These are phyloP conservation scores for Tridacna crocea DNA, from an alignment of 2,888 invertebrate species.

Conservation along the genomic window DNA sequence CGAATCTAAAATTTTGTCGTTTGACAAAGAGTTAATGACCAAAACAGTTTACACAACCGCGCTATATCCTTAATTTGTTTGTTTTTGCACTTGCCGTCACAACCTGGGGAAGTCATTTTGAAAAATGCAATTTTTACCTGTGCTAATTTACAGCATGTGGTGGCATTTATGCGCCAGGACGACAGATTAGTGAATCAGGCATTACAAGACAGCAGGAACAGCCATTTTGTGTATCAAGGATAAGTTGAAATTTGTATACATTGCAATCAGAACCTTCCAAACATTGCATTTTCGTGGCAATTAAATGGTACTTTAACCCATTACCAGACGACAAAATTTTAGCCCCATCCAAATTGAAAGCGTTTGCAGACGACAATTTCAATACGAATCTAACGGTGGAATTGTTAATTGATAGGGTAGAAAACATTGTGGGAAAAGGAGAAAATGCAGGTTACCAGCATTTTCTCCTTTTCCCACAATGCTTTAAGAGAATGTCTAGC, in stretches of 20 bases:
- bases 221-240: not conserved
- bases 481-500: too few relatives aligned
- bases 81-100: conserved; percentile 18
- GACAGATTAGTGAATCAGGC: not conserved
- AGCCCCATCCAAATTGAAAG: too few relatives aligned
- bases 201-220: not conserved
- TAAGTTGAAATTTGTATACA: conserved; percentile 15
- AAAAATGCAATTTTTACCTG: conserved; percentile 11
- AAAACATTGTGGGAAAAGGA: too few relatives aligned
- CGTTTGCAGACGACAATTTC: too few relatives aligned
- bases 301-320: too few relatives aligned
- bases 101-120: not conserved
- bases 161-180: not conserved
- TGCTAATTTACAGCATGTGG: not conserved
- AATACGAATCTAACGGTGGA: too few relatives aligned
- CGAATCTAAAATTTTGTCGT: not conserved
- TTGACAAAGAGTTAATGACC: conserved; percentile 6
- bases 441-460: too few relatives aligned
- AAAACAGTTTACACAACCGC: conserved; percentile 24
- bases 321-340: too few relatives aligned
- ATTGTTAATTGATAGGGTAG: too few relatives aligned
- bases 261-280: not conserved
- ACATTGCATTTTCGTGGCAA: conserved; percentile 9
- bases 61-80: conserved; percentile 21
- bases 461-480: too few relatives aligned